Base-by-base conservation (phyloP, 2,888 invertebrate species). In the Ormyrus pomaceus region DNA sequence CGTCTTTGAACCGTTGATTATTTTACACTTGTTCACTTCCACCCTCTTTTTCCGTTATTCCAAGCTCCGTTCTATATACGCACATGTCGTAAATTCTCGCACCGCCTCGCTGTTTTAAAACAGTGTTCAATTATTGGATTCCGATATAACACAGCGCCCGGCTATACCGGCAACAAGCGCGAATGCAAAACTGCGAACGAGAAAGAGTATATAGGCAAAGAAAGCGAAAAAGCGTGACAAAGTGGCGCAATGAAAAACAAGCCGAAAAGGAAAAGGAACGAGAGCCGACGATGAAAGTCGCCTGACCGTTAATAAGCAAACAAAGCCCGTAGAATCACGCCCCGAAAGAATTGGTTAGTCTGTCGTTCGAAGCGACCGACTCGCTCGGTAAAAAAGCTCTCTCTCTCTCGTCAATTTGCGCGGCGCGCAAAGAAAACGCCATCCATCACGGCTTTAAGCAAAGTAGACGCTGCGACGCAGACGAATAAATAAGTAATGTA, bases 81-180 rank as follows among this genome's bases (percentile, higher is more conserved):
- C 8, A 51, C 46, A 61, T 11, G 64, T 59, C 69, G 69, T 74
- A 71, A 77, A 73, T 74, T 81, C 56, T 78, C 19, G 56, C 66
- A 13, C 50, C 50, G 50, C 45, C 69, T 77, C 62, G 71, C 58
- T 78, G 75, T 64, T 78, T 78, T 75, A 78, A 78, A 61, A 75
- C 75, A 78, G 55, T 68, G 75, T 78, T 75, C 81, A 78, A 81
- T 81, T 81, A 81, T 81, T 81, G 81, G 78, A 81, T 75, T 78
- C 64, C 81, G 68, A 81, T 81, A 78, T 66, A 81, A 71, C 64
- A 59, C 65, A 55, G 45, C 19, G 11, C 45, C 9, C 53, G 55
- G 19, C 19, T 19, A 51, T 48, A 64, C 59, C 59, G 69, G 58
- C 77, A 69, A 73, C 59, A 53, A 55, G 50, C 46, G 62, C 56